Percentiles rank a stretch among this genome's conserved stretches.
phyloP scores from a whole-genome alignment of 53 echinoderm and acorn worm species.

The Hippasteria phrygiana region DNA sequence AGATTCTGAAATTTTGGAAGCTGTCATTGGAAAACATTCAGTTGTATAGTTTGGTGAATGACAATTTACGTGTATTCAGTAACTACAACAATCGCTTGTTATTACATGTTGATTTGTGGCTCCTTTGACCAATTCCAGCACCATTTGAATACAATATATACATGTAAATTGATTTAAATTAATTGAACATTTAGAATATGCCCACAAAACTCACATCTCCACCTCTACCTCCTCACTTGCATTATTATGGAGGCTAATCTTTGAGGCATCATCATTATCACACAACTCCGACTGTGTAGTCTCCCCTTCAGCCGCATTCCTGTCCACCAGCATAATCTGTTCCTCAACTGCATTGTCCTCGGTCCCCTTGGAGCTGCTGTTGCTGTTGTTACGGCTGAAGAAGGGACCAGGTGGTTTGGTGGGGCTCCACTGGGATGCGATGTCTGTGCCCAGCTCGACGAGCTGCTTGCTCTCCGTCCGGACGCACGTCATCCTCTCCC shows the following conservation, averaged over 20 bases:
- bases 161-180: too few relatives aligned
- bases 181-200: background rate
- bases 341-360: background rate
- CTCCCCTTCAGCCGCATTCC: conserved; percentile 1
- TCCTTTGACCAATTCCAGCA: too few relatives aligned
- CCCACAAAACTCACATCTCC: background rate
- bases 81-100: too few relatives aligned
- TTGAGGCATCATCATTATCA: background rate
- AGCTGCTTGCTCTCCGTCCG: conserved; percentile 42
- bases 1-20: too few relatives aligned
- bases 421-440: background rate
- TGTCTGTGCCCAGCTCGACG: conserved; percentile 9
- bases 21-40: too few relatives aligned
- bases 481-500: conserved; percentile 9
- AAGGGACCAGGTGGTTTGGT: background rate
- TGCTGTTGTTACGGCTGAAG: conserved; percentile 37
- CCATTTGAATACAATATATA: too few relatives aligned
- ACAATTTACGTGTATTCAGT: too few relatives aligned
- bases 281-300: background rate
- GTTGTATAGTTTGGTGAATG: too few relatives aligned
- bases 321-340: background rate
- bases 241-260: conserved; percentile 21
- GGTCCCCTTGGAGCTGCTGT: background rate
- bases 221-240: conserved; percentile 17
- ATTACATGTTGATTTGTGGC: too few relatives aligned